Evolutionary conservation across 2,888 invertebrate genomes (phyloP).

Genomic region (Antheraea yamamai): DNA sequence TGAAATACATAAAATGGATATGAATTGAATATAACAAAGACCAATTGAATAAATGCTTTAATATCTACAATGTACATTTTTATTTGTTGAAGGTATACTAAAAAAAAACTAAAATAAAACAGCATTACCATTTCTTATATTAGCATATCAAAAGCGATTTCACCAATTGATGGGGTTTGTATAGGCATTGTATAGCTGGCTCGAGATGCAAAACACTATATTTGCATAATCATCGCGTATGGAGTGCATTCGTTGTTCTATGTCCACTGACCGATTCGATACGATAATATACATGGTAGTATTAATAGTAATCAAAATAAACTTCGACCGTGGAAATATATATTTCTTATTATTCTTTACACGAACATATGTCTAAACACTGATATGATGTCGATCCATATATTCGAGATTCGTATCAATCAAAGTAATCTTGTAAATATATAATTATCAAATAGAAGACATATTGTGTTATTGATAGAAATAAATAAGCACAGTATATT

Average conservation of each 20-base stretch:
- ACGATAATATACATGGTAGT: too few relatives aligned
- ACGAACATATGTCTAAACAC: not conserved
- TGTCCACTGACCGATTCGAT: slow-evolving; percentile 40
- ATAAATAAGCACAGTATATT: not conserved
- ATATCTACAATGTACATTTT: not conserved
- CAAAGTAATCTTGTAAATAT: not conserved
- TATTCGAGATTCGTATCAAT: not conserved
- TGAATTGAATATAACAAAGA: too few relatives aligned
- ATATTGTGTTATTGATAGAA: not conserved
- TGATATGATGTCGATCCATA: not conserved
- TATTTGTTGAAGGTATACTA: not conserved
- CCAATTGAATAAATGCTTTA: not conserved
- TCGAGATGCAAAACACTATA: slow-evolving; percentile 56
- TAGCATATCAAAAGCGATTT: slow-evolving; percentile 60
- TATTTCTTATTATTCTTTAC: not conserved
- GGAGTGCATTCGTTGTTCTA: slow-evolving; percentile 45
- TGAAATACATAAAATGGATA: not conserved
- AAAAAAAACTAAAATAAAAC: slow-evolving; percentile 22
- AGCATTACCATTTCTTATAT: slow-evolving; percentile 39
- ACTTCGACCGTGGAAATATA: not conserved
- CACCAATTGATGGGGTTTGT: slow-evolving; percentile 44
- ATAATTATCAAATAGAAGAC: not conserved
- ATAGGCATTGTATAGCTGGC: slow-evolving; percentile 41
- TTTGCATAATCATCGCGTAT: slow-evolving; percentile 70
- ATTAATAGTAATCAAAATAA: not conserved